Evolutionary conservation across 2,797 vertebrate species (phyloP), one percentile per base, ranked within the genome.

Genomic region (Sebastes diaconus): DNA sequence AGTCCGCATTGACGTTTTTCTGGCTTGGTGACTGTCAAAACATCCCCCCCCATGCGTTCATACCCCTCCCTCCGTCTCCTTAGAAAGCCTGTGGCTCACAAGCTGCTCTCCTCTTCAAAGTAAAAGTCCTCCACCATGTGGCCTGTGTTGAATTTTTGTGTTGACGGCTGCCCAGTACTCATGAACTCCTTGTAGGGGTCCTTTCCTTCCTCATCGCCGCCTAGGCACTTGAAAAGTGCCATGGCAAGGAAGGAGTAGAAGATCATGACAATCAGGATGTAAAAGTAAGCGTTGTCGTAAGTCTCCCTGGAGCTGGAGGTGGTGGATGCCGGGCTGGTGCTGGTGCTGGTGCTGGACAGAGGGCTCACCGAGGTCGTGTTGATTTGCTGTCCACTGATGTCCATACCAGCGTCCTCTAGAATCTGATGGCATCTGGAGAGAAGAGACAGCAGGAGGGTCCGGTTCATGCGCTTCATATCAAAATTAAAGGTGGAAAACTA

Each of bases 281-380:
- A 98, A 91, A 97, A 97, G 94, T 97, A 97, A 84, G 96, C 95
- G 3, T 97, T 98, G 95, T 97, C 97, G 83, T 97, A 97, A 80
- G 96, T 94, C 90, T 95, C 95, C 77, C 83, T 88, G 50, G 84
- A 77, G 9, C 55, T 71, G 30, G 80, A 80, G 39, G 24, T 6
- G 78, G 58, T 12, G 24, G 83, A 46, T 9, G 20, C 30, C 4
- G 75, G 67, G 22, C 34, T 58, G 25, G 80, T 18, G 77, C 66
- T 39, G 54, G 87, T 61, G 20, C 39, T 58, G 25, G 80, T 18
- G 75, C 66, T 39, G 50, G 87, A 64, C 13, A 14, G 30, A 36
- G 78, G 76, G 71, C 68, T 86, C 71, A 2, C 73, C 9, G 83
- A 68, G 74, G 55, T 79, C 52, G 8, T 18, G 32, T 88, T 84